Base-by-base conservation (phyloP, 1,140 invertebrate genomes). In the Chironomus tepperi region DNA sequence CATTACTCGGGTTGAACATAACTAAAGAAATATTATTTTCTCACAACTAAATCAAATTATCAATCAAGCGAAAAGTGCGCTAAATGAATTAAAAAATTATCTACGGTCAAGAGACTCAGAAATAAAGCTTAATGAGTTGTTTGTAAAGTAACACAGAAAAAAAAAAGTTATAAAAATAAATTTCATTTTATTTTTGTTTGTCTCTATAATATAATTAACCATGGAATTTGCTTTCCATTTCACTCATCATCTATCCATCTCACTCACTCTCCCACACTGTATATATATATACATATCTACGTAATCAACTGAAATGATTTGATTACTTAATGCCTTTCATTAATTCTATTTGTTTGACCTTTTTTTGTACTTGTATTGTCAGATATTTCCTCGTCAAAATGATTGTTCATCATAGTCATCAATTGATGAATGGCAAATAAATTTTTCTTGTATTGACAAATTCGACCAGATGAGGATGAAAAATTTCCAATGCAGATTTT, bases 161-260 rank as follows among this genome's bases (percentile, higher is more conserved):
- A 57, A 47, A 47, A 10, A 47, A 57, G n/a, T 34, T 34, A 34
- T 34, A 34, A 34, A 34, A 34, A 34, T 5, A 34, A 34, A 34
- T 34, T 34, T 5, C 24, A 57, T n/a, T 57, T 57, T 57, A 10
- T 57, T 12, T 57, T 57, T 57, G 47, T 57, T 57, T 57, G 47
- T 57, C 47, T 57, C 47, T 57, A 57, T 57, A 57, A 57, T n/a
- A 57, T 57, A 57, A 57, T 57, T 57, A 57, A 57, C 47, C 47
- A 57, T 57, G 47, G 47, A 57, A n/a, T 57, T 57, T n/a, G 12
- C 24, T 34, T 34, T 34, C 24, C 24, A 34, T 2, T 34, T 34
- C 24, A 34, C 24, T 34, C 24, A 2, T 34, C 5, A 34, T 34
- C 24, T 34, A 2, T 34, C 24, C 24, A 34, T 34, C 24, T 34